Evolutionary conservation across 2,888 invertebrate genomes (phyloP), one percentile per base, ranked within the genome.

Genomic region (Agrotis exclamationis): DNA sequence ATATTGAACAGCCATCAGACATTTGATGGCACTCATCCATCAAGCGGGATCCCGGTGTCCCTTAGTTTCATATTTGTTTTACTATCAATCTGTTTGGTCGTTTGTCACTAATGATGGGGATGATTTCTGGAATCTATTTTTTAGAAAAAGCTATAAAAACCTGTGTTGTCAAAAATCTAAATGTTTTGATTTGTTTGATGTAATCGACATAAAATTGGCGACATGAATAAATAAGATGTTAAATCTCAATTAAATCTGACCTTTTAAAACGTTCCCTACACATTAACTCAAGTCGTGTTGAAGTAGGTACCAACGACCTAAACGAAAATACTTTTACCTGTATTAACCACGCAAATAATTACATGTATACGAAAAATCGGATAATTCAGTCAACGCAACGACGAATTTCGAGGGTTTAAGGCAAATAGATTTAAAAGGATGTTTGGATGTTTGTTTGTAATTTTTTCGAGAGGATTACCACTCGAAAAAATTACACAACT

Each of bases 391-490:
- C 14, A 44, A 28, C 22, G 60, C 24, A 48, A 54, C 68, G 66
- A 16, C 54, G 63, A 73, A 79, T 79, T 80, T 80, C 67, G 59
- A 75, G 66, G 24, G 66, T 69, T 74, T 82, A 80, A 79, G 72
- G 76, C 50, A 84, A 87, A 85, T 79, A 67, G 76, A 54, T 82
- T 82, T 71, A 72, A 77, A 84, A 67, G 54, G 82, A 80, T 79
- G 79, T 82, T 79, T 63, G 64, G 74, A 74, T 87, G 85, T n/a
- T n/a, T n/a, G n/a, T n/a, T n/a, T n/a, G 90, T 89, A 90, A 89
- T 90, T 90, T 89, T 88, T 86, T 86, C 82, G 82, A 91, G 89
- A 82, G 74, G 80, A n/a, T n/a, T n/a, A n/a, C n/a, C n/a, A n/a
- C n/a, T n/a, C n/a, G n/a, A n/a, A n/a, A n/a, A n/a, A n/a, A n/a